A percentile compares a stretch with the other conserved stretches of the same genome.
Evolutionary conservation across 2,113 vertebrate species (phyloP).

Genomic region (Albula goreensis): DNA sequence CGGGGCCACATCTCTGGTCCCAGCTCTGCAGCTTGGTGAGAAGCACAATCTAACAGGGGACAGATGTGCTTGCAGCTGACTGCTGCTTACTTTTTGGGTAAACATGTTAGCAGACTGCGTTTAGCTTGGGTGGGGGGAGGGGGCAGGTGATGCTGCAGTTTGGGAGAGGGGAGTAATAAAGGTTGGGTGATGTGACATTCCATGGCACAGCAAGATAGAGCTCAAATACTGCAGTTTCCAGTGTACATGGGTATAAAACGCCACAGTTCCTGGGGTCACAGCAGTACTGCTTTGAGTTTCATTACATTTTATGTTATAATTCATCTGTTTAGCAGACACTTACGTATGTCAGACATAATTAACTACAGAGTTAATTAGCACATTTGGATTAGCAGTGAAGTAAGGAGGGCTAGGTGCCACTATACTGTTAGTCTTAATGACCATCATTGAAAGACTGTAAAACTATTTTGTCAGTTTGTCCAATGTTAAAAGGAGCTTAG

Average conservation of each 20-base stretch:
- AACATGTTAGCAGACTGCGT: neutral
- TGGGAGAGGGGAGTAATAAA: no score
- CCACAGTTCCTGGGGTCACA: neutral
- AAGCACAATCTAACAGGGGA: neutral
- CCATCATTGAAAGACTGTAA: no score
- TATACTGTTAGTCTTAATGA: no score
- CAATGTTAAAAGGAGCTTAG: no score
- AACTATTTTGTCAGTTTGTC: no score
- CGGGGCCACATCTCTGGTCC: constrained; percentile 57
- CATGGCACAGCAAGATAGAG: no score
- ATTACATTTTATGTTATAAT: no score
- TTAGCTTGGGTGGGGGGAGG: neutral
- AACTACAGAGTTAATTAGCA: no score
- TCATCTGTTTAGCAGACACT: no score
- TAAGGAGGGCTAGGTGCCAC: no score
- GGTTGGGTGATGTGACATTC: neutral
- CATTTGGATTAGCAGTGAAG: no score
- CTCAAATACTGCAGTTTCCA: neutral
- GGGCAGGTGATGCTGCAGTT: neutral
- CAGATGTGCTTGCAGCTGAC: constrained; percentile 36
- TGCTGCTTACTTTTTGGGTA: constrained; percentile 39
- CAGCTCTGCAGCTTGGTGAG: constrained; percentile 61
- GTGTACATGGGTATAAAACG: neutral
- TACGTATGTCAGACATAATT: no score
- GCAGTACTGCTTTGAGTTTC: neutral